phyloP scores from a whole-genome alignment of 2,888 invertebrate genomes.

The Cantharis nigra region DNA sequence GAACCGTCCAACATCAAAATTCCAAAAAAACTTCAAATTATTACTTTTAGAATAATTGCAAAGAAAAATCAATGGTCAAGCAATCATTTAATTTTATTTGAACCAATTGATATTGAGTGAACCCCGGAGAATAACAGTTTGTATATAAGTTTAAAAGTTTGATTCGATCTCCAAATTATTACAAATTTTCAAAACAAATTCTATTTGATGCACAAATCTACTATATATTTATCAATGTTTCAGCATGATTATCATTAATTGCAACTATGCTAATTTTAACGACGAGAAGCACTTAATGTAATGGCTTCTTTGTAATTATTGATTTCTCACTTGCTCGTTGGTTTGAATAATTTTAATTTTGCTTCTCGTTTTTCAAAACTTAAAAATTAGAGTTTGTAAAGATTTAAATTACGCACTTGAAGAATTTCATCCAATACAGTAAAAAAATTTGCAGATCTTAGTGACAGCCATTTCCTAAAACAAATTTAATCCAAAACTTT shows the following conservation, averaged over 20 bases:
- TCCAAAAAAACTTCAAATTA: too few species aligned
- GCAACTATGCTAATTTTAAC: background rate
- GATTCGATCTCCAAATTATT: too few species aligned
- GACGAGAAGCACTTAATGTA: background rate
- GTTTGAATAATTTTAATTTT: background rate
- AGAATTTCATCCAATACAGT: background rate
- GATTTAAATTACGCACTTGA: background rate
- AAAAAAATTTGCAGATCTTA: background rate
- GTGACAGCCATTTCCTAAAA: slow-evolving; percentile 2
- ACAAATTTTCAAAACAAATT: too few species aligned
- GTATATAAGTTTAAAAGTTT: too few species aligned
- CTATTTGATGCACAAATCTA: background rate
- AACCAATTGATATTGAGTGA: too few species aligned
- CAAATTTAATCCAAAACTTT: background rate
- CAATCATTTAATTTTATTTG: too few species aligned
- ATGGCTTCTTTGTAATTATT: background rate
- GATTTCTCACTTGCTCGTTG: background rate
- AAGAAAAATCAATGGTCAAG: too few species aligned
- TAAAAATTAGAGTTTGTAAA: background rate
- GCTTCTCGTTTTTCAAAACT: background rate
- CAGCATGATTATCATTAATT: background rate
- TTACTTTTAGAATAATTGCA: too few species aligned
- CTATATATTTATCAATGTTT: background rate
- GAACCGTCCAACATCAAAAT: too few species aligned
- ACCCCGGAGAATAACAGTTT: too few species aligned